These are phyloP conservation scores for Mimas tiliae DNA, from an alignment of 2,888 invertebrate species.

Conservation along the genomic window DNA sequence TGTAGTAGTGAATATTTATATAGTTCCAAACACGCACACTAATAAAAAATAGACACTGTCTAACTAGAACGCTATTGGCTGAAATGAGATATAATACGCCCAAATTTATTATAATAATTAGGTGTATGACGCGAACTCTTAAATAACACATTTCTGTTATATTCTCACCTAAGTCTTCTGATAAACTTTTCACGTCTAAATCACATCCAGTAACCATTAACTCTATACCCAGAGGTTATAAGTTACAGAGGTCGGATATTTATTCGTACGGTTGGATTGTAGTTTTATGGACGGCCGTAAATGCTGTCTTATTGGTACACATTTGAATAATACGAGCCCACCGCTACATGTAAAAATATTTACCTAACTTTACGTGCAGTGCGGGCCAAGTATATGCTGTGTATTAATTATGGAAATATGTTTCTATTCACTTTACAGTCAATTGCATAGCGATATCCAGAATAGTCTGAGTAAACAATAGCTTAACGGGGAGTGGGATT, in stretches of 20 bases:
- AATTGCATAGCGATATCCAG: neutral
- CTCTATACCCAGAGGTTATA: slow-evolving; percentile 62
- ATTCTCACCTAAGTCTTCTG: too few relatives aligned
- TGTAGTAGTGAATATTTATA: too few relatives aligned
- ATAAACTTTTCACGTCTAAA: too few relatives aligned
- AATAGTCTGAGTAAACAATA: too few relatives aligned
- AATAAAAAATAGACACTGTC: too few relatives aligned
- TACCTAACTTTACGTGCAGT: slow-evolving; percentile 47
- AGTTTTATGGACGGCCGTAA: slow-evolving; percentile 81
- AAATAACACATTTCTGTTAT: too few relatives aligned
- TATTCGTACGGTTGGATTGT: slow-evolving; percentile 81
- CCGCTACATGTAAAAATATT: slow-evolving; percentile 74
- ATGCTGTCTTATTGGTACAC: slow-evolving; percentile 79
- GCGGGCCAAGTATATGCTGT: neutral
- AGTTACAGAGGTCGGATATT: slow-evolving; percentile 81
- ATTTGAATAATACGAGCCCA: slow-evolving; percentile 80
- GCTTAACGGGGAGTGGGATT: too few relatives aligned
- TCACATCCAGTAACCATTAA: slow-evolving; percentile 36
- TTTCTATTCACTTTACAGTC: neutral
- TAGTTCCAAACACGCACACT: too few relatives aligned
- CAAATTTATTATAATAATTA: too few relatives aligned
- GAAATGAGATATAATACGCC: too few relatives aligned
- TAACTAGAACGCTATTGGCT: too few relatives aligned
- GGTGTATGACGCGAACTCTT: too few relatives aligned
- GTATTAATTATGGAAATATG: neutral